phyloP scores from a whole-genome alignment of 2,797 vertebrate species.

The Acrossocheilus fasciatus region DNA sequence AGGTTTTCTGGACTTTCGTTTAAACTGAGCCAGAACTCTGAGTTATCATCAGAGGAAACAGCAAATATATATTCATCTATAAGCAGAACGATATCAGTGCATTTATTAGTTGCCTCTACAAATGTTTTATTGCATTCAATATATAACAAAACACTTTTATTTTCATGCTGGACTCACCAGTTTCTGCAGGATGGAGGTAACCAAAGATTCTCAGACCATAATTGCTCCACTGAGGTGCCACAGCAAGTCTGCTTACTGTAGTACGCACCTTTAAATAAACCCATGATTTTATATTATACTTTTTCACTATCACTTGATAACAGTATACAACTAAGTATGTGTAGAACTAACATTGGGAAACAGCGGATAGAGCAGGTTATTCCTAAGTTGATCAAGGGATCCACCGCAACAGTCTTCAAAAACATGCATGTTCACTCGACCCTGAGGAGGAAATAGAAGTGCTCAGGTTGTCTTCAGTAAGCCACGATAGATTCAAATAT shows the following conservation, averaged over 20 bases:
- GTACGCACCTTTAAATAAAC: conserved; percentile 74
- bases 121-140: background rate
- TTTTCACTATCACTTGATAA: background rate
- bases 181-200: conserved; percentile 78
- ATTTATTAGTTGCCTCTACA: background rate
- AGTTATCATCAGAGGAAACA: conserved; percentile 85
- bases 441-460: conserved; percentile 54
- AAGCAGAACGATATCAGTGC: background rate
- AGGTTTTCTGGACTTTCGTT: conserved; percentile 77
- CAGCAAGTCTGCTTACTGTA: conserved; percentile 80
- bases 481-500: background rate
- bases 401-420: conserved; percentile 87
- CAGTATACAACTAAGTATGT: background rate
- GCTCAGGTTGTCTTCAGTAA: background rate
- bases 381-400: conserved; percentile 79
- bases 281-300: background rate
- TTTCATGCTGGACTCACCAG: conserved; percentile 66
- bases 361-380: conserved; percentile 83
- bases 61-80: conserved; percentile 85
- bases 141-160: background rate
- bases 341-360: conserved; percentile 82
- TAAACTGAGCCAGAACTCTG: conserved; percentile 87
- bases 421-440: conserved; percentile 82
- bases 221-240: conserved; percentile 83
- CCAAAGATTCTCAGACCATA: conserved; percentile 87